Evolutionary conservation across 2,888 invertebrate genomes (phyloP).

Genomic region (Spicauda simplicius): DNA sequence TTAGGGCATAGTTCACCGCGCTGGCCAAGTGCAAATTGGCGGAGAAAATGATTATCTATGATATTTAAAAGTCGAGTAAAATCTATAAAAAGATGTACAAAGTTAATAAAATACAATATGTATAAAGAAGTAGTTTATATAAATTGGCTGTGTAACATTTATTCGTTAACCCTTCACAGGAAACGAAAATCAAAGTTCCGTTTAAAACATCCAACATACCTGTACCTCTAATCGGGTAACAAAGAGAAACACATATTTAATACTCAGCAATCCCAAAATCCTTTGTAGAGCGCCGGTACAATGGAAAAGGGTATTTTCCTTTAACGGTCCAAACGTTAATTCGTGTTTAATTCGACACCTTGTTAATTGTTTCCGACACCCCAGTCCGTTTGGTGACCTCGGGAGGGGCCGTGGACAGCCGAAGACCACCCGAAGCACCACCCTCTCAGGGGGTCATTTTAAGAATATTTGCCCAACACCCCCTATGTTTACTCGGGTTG

Average conservation of each 20-base stretch:
- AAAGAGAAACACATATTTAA: conserved; percentile 81
- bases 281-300: conserved; percentile 77
- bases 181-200: conserved; percentile 23
- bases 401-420: conserved; percentile 66
- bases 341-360: conserved; percentile 85
- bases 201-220: conserved; percentile 2
- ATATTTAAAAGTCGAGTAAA: too few relatives aligned
- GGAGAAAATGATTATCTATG: too few relatives aligned
- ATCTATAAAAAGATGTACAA: neutral
- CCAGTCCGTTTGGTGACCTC: conserved; percentile 81
- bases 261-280: conserved; percentile 82
- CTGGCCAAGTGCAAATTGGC: too few relatives aligned
- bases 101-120: neutral
- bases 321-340: conserved; percentile 81
- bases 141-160: neutral
- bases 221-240: conserved; percentile 61
- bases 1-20: too few relatives aligned
- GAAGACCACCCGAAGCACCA: conserved; percentile 61
- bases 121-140: neutral
- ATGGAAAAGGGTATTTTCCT: conserved; percentile 83
- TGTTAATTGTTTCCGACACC: conserved; percentile 84
- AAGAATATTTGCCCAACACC: conserved; percentile 82
- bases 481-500: conserved; percentile 81
- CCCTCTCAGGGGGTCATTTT: conserved; percentile 77
- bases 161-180: neutral